Evolutionary conservation across 2,888 invertebrate species (phyloP).

Genomic region (Eristalinus sepulchralis): DNA sequence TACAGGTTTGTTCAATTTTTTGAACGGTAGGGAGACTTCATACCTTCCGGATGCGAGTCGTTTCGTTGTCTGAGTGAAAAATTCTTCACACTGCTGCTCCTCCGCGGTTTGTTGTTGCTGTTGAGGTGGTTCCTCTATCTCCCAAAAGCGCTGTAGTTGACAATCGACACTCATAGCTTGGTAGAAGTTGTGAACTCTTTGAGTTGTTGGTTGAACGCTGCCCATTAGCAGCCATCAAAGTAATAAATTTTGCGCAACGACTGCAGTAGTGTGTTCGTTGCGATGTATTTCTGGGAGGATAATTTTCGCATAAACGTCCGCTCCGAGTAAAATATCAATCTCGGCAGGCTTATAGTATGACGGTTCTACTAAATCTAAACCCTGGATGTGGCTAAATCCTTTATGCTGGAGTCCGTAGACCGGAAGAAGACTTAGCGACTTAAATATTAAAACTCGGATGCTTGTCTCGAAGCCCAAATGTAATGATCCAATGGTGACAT

Average conservation of each 20-base stretch:
- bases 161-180: not conserved
- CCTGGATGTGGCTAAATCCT: not conserved
- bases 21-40: conserved; percentile 40
- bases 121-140: conserved; percentile 24
- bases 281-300: not conserved
- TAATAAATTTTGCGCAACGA: not conserved
- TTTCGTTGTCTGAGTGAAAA: conserved; percentile 1
- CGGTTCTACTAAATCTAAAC: not conserved
- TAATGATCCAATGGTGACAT: not conserved
- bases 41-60: conserved; percentile 1
- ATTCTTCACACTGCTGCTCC: conserved; percentile 19
- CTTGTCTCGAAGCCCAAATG: not conserved
- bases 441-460: not conserved
- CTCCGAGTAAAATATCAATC: not conserved
- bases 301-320: not conserved
- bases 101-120: not conserved
- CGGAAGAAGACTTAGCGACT: conserved; percentile 3
- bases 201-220: not conserved
- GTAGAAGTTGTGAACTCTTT: not conserved
- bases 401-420: not conserved
- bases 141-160: conserved; percentile 25
- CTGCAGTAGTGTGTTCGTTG: not conserved
- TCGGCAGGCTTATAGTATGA: not conserved
- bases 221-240: not conserved
- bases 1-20: not conserved